phyloP scores from a whole-genome alignment of 2,797 vertebrate genomes.

The Epinephelus coioides region DNA sequence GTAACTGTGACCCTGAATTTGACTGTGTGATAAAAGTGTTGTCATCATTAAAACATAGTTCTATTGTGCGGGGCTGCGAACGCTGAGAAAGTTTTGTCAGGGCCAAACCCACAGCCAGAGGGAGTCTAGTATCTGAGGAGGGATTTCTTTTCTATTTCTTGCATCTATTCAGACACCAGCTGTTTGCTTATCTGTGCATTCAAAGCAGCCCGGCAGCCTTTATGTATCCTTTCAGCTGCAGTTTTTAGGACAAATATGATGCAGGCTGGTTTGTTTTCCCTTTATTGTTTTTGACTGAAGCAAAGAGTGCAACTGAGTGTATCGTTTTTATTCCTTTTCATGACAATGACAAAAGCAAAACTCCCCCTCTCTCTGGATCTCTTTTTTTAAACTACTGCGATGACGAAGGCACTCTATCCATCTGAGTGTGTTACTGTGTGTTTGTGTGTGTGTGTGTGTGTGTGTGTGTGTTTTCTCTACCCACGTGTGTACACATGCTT shows the following conservation, averaged over 20 bases:
- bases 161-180: conserved; percentile 48
- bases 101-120: conserved; percentile 38
- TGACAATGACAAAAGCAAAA: conserved; percentile 47
- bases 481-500: conserved; percentile 57
- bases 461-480: conserved; percentile 18
- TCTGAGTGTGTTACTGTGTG: conserved; percentile 14
- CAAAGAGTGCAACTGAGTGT: conserved; percentile 30
- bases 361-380: conserved; percentile 2
- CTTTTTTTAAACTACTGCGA: conserved; percentile 6
- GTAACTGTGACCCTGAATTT: conserved; percentile 70
- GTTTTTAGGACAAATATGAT: conserved; percentile 51
- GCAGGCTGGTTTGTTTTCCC: conserved; percentile 46
- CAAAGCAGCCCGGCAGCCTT: conserved; percentile 44
- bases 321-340: conserved; percentile 51
- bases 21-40: conserved; percentile 9
- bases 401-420: conserved; percentile 53
- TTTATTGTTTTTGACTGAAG: conserved; percentile 43
- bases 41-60: conserved; percentile 28
- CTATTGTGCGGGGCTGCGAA: conserved; percentile 22
- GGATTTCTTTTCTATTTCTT: conserved; percentile 39
- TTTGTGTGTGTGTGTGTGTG: conserved; percentile 1
- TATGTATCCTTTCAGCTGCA: conserved; percentile 41
- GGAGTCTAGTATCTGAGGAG: conserved; percentile 25
- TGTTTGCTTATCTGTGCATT: conserved; percentile 58
- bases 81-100: conserved; percentile 22